A percentile compares a stretch with the other conserved stretches of the same genome.
These are phyloP conservation scores for Anaspis maculata DNA, from an alignment of 2,888 invertebrate species.

Conservation along the genomic window DNA sequence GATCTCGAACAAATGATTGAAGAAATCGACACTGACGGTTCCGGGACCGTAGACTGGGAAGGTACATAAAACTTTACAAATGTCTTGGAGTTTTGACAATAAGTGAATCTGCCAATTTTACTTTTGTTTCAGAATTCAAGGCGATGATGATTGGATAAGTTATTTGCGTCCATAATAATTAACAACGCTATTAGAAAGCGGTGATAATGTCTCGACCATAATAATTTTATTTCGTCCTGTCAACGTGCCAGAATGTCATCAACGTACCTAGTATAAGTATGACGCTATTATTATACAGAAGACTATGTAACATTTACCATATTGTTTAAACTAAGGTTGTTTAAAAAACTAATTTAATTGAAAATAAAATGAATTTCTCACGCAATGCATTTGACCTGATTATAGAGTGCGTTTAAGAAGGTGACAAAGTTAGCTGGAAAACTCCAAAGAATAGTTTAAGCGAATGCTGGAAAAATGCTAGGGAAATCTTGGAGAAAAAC, in stretches of 20 bases:
- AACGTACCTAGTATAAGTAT: constrained; percentile 4
- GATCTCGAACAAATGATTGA: constrained; percentile 92
- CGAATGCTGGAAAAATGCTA: too few relatives aligned
- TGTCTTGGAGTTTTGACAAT: neutral
- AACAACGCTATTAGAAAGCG: constrained; percentile 18
- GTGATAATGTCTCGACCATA: constrained; percentile 15
- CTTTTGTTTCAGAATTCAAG: constrained; percentile 70
- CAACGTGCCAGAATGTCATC: constrained; percentile 13
- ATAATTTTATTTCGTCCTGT: constrained; percentile 15
- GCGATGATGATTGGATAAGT: constrained; percentile 80
- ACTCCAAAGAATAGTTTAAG: too few relatives aligned
- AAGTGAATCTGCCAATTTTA: constrained; percentile 3
- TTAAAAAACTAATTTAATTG: too few relatives aligned
- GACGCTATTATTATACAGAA: too few relatives aligned
- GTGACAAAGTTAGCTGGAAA: too few relatives aligned
- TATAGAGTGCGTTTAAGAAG: too few relatives aligned
- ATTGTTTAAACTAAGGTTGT: too few relatives aligned
- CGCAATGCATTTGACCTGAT: too few relatives aligned
- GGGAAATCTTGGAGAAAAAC: too few relatives aligned
- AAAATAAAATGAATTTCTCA: too few relatives aligned
- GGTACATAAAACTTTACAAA: constrained; percentile 47
- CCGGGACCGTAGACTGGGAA: constrained; percentile 96
- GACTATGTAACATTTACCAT: too few relatives aligned
- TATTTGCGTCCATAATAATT: constrained; percentile 11
- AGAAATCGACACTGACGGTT: constrained; percentile 91